Percentiles rank a stretch among this genome's conserved stretches.
phyloP scores from a whole-genome alignment of 2,888 invertebrate species.

The Lochmaea capreae region DNA sequence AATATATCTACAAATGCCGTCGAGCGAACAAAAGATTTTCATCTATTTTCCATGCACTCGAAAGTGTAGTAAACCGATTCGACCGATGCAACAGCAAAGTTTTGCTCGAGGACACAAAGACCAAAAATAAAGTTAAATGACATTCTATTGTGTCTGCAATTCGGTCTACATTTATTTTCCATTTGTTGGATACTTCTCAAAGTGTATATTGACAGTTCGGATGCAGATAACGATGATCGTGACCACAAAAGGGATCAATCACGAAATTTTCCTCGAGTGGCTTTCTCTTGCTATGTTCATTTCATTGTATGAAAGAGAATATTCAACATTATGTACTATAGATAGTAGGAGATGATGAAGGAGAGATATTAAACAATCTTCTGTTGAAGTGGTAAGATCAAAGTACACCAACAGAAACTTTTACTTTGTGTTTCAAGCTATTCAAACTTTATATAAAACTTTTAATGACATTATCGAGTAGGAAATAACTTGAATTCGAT shows the following conservation, averaged over 20 bases:
- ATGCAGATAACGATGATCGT: conserved; percentile 32
- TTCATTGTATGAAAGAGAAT: conserved; percentile 4
- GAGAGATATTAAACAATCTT: neutral
- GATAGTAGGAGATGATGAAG: neutral
- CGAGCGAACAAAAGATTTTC: conserved; percentile 7
- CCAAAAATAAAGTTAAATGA: conserved; percentile 31
- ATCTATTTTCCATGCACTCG: conserved; percentile 7
- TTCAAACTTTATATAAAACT: neutral
- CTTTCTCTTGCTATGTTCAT: conserved; percentile 9
- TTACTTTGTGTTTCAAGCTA: neutral
- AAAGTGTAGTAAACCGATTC: neutral
- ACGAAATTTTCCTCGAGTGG: conserved; percentile 19
- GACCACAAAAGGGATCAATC: conserved; percentile 31
- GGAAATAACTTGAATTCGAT: neutral
- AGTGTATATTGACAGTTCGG: conserved; percentile 34
- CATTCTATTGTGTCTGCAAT: conserved; percentile 29
- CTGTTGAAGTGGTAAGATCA: neutral
- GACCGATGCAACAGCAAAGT: conserved; percentile 17
- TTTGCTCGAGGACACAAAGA: conserved; percentile 6
- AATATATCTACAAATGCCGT: neutral
- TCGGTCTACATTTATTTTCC: conserved; percentile 32
- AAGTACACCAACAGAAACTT: neutral
- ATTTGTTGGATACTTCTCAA: conserved; percentile 27
- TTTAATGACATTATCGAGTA: neutral
- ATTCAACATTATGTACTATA: neutral